phyloP scores from a whole-genome alignment of 2,888 invertebrate species.

The Sthenelais limicola region DNA sequence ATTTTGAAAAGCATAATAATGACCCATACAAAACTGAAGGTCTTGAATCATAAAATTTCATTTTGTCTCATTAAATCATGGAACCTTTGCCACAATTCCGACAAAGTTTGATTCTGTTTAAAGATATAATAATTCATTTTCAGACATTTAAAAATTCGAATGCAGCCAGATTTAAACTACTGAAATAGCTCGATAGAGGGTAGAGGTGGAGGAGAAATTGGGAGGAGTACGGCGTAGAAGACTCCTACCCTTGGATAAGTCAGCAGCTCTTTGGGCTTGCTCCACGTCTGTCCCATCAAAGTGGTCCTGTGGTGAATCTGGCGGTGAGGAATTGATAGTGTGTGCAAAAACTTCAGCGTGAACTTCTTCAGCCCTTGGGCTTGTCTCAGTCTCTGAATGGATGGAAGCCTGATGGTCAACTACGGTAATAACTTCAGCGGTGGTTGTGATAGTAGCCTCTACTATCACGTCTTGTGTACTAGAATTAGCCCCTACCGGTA shows the following conservation, averaged over 20 bases:
- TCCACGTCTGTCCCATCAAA: not conserved
- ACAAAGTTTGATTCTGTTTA: too few relatives aligned
- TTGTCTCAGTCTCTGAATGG: not conserved
- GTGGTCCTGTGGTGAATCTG: not conserved
- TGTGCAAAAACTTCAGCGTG: not conserved
- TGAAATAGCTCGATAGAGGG: not conserved
- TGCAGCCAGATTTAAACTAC: too few relatives aligned
- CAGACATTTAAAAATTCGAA: too few relatives aligned
- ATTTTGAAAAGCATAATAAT: too few relatives aligned
- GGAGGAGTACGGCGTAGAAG: slow-evolving; percentile 26
- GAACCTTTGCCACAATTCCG: too few relatives aligned
- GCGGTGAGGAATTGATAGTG: not conserved
- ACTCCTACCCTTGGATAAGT: slow-evolving; percentile 34
- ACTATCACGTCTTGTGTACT: slow-evolving; percentile 13
- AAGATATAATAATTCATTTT: too few relatives aligned
- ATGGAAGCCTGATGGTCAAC: too few relatives aligned
- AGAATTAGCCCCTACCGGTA: slow-evolving; percentile 11
- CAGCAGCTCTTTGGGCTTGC: too few relatives aligned
- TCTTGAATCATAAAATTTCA: too few relatives aligned
- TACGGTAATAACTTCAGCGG: not conserved
- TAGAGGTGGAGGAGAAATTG: slow-evolving; percentile 21
- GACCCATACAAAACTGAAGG: too few relatives aligned
- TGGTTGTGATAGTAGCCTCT: slow-evolving; percentile 16
- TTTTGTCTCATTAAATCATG: too few relatives aligned
- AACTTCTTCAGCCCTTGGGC: not conserved